A percentile compares a stretch with the other conserved stretches of the same genome.
Evolutionary conservation across 2,888 invertebrate species (phyloP).

Genomic region (Parasteatoda lunata): DNA sequence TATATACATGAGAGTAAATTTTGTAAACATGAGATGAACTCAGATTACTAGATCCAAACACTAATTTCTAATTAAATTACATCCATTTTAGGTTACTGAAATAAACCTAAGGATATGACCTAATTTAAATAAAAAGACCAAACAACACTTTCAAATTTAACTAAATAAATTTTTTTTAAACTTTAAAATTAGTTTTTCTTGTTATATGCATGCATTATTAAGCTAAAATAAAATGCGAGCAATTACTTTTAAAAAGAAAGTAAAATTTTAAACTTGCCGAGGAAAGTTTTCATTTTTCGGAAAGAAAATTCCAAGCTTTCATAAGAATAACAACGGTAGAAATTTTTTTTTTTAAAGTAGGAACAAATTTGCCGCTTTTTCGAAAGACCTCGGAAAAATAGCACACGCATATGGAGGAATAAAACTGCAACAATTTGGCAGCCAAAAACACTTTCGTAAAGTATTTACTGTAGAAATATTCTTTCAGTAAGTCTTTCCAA

Average conservation of each 20-base stretch:
- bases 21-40: no score
- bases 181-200: not conserved
- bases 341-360: not conserved
- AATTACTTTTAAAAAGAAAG: conserved; percentile 3
- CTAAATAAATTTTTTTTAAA: no score
- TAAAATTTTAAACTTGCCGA: not conserved
- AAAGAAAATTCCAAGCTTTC: not conserved
- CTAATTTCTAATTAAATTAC: no score
- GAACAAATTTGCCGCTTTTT: conserved; percentile 1
- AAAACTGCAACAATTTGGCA: conserved; percentile 3
- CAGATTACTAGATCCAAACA: no score
- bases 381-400: not conserved
- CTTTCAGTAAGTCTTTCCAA: not conserved
- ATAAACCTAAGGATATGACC: no score
- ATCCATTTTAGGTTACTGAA: no score
- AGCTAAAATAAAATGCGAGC: conserved; percentile 4
- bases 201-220: not conserved
- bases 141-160: no score
- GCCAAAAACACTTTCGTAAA: not conserved
- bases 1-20: no score
- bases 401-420: conserved; percentile 2
- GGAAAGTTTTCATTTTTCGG: not conserved
- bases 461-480: not conserved
- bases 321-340: not conserved
- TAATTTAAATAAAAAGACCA: no score